Evolutionary conservation across 92 coral and sea anemone species (phyloP), one percentile per base, ranked within the genome.

Genomic region (Montipora capitata): DNA sequence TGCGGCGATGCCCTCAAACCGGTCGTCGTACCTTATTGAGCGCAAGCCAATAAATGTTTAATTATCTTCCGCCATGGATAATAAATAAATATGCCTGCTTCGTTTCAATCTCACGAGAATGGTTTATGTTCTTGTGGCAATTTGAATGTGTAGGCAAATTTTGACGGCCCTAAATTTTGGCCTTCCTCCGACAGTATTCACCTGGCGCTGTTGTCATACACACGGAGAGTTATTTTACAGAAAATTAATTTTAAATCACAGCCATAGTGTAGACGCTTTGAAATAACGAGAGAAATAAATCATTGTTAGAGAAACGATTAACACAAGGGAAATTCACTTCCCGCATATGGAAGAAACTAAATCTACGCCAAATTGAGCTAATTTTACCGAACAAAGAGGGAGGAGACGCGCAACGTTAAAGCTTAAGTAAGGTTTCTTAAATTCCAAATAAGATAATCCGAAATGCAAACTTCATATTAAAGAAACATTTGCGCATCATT

Each of bases 21-120:
- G 72, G 70, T 83, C 72, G 52, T 83, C 41, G 58, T 42, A 43
- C 39, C 87, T 83, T 59, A 83, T 83, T 72, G 77, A 15, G 73
- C 58, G 69, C 86, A 54, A 7, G 13, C 61, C 49, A 76, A 85
- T 85, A 76, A 85, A 85, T 85, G 76, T 85, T 85, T 85, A 76
- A 85, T 85, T 40, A 75, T 13, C 42, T 85, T 85, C 89, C 59
- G 89, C 49, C 52, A 68, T 63, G 67, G 75, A 85, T 44, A 63
- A 85, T 43, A 65, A 76, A 74, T 85, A 76, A 85, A 85, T 38
- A 76, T 65, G 71, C 87, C 70, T 56, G 63, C 62, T 83, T 42
- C 61, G 14, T 69, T 81, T 52, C 63, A 66, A 7, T 44, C 43
- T 38, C 49, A 63, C 17, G 35, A 79, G 68, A 40, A 68, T 70